Conservation (phyloP, 2,888 invertebrate species). For the Cephus pulcher region DNA sequence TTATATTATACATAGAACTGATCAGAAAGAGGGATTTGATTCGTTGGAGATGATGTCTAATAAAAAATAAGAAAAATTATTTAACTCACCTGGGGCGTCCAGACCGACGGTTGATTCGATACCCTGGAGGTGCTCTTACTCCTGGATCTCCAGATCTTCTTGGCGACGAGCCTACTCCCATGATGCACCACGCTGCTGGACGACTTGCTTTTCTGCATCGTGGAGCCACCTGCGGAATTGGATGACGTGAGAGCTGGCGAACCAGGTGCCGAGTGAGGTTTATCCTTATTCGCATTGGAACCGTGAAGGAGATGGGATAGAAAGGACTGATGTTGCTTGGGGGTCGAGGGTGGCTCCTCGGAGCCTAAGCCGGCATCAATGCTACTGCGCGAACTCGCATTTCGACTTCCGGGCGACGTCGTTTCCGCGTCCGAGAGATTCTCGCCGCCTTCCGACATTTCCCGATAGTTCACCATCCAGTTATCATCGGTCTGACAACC, state of each 20-base stretch:
- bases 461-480: conserved; percentile 75
- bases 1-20: no score
- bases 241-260: conserved; percentile 69
- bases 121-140: conserved; percentile 84
- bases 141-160: conserved; percentile 86
- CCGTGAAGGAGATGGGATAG: conserved; percentile 74
- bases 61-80: conserved; percentile 8
- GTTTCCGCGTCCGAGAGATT: conserved; percentile 58
- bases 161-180: conserved; percentile 78
- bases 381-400: conserved; percentile 70
- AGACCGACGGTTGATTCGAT: conserved; percentile 72
- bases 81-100: conserved; percentile 88
- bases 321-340: conserved; percentile 73
- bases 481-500: conserved; percentile 83
- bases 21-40: no score
- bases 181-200: conserved; percentile 87
- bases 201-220: conserved; percentile 92
- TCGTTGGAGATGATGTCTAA: background rate
- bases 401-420: conserved; percentile 65
- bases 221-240: conserved; percentile 71
- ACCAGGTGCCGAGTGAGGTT: conserved; percentile 69
- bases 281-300: conserved; percentile 60
- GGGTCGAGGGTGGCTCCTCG: conserved; percentile 64
- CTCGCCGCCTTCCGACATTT: conserved; percentile 62
- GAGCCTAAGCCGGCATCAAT: conserved; percentile 67